Base-by-base conservation (phyloP, 2,113 vertebrate genomes). In the Sialia sialis region DNA sequence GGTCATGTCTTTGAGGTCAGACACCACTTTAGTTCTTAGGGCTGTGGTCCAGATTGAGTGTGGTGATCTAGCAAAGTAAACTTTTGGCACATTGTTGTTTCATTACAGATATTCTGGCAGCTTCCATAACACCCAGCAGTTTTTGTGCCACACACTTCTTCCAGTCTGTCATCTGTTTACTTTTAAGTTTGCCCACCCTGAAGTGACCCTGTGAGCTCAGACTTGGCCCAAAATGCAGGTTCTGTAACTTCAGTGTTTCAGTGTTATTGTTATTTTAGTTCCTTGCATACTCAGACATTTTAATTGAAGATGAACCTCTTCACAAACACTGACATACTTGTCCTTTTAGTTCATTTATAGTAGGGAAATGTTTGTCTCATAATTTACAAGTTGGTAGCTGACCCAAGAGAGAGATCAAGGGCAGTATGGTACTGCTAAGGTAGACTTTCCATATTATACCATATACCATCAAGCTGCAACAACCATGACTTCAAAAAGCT, bases 1-100 rank as follows among this genome's bases (percentile, higher is more conserved):
- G 73, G 72, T 73, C n/a, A 13, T 43, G 46, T 70, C 73, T 96
- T 86, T 90, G 80, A 90, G 93, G 90, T 93, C 76, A 95, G 69
- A 51, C 76, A 19, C 83, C 77, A 87, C 63, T 89, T 90, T 63
- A 55, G 25, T 86, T 49, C 48, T 81, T 81, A 38, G 41, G 93
- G 62, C 76, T 87, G 76, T 82, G 56, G 49, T 87, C 69, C 44
- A 58, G 56, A 32, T 43, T 39, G 32, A 86, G 32, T 30, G 27
- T 86, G 79, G 52, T 77, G 46, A 70, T 80, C 63, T 66, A 86
- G 82, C 69, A 92, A 73, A 93, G 49, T 75, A 84, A 93, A 84
- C 44, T 73, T 60, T 60, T 70, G 69, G 56, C 64, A 21, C 22
- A 0, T 48, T 58, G 39, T 30, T 59, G 25, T 86, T 90, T 44